A percentile compares a stretch with the other conserved stretches of the same genome.
Evolutionary conservation across 2,888 invertebrate species (phyloP).

Genomic region (Chelonus formosanus): DNA sequence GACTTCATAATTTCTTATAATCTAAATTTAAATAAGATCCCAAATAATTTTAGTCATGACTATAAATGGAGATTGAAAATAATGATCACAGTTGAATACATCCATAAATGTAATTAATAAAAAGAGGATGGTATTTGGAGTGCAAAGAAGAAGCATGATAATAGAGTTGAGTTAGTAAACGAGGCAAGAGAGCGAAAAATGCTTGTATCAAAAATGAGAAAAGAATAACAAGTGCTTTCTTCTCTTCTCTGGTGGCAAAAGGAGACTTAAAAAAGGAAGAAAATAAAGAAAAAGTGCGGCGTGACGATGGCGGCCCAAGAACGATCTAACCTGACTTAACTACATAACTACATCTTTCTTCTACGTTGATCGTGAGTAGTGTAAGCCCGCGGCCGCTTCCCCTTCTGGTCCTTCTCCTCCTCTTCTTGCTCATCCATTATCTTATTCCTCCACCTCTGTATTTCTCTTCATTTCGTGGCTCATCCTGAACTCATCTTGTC

Average conservation of each 20-base stretch:
- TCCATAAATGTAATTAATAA: too few species aligned
- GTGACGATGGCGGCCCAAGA: constrained; percentile 56
- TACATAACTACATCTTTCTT: constrained; percentile 62
- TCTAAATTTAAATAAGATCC: too few species aligned
- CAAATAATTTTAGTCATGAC: too few species aligned
- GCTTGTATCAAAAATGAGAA: constrained; percentile 7
- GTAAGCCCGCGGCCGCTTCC: constrained; percentile 31
- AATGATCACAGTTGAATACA: too few species aligned
- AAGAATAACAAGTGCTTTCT: constrained; percentile 12
- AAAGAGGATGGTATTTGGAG: not conserved
- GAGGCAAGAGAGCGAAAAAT: not conserved
- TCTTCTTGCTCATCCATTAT: constrained; percentile 34
- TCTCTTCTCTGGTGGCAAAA: constrained; percentile 12
- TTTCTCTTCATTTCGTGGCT: constrained; percentile 36
- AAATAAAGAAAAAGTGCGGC: constrained; percentile 41
- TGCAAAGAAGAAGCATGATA: not conserved
- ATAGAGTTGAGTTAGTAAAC: constrained; percentile 8
- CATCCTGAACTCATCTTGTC: constrained; percentile 24
- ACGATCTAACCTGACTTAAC: constrained; percentile 58
- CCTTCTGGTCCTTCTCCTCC: constrained; percentile 25
- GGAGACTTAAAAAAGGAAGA: constrained; percentile 6
- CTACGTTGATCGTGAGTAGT: constrained; percentile 49
- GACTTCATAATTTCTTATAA: too few species aligned
- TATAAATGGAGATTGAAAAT: too few species aligned
- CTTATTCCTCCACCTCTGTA: constrained; percentile 36